Evolutionary conservation across 2,888 invertebrate genomes (phyloP).

Genomic region (Busseola fusca): DNA sequence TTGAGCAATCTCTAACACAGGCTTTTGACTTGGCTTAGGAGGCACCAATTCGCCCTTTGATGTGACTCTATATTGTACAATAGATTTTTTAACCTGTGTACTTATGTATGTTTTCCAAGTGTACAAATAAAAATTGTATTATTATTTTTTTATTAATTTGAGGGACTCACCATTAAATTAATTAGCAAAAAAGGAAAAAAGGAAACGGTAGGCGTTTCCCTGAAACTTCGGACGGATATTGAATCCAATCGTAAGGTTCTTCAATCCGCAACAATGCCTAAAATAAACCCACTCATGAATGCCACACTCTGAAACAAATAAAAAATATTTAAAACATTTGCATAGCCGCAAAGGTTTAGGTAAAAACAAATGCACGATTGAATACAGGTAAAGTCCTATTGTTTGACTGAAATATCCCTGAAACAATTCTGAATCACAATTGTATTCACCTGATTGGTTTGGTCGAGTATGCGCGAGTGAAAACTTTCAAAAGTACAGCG

Average conservation of each 20-base stretch:
- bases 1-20: no score
- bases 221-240: slow-evolving; percentile 6
- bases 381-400: slow-evolving; percentile 35
- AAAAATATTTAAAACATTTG: slow-evolving; percentile 37
- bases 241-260: neutral
- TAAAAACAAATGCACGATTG: slow-evolving; percentile 50
- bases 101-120: no score
- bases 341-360: slow-evolving; percentile 30
- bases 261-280: neutral
- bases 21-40: no score
- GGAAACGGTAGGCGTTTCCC: no score
- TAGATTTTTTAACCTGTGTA: no score
- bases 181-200: no score
- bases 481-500: slow-evolving; percentile 39
- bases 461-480: slow-evolving; percentile 25
- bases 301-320: slow-evolving; percentile 13
- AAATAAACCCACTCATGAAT: slow-evolving; percentile 11
- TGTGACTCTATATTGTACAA: no score
- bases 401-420: slow-evolving; percentile 42
- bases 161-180: neutral
- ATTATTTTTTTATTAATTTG: neutral
- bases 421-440: slow-evolving; percentile 49
- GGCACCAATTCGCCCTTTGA: no score
- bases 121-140: no score
- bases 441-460: slow-evolving; percentile 44